Evolutionary conservation across 2,113 vertebrate genomes (phyloP).

Genomic region (Baryphthengus martii): DNA sequence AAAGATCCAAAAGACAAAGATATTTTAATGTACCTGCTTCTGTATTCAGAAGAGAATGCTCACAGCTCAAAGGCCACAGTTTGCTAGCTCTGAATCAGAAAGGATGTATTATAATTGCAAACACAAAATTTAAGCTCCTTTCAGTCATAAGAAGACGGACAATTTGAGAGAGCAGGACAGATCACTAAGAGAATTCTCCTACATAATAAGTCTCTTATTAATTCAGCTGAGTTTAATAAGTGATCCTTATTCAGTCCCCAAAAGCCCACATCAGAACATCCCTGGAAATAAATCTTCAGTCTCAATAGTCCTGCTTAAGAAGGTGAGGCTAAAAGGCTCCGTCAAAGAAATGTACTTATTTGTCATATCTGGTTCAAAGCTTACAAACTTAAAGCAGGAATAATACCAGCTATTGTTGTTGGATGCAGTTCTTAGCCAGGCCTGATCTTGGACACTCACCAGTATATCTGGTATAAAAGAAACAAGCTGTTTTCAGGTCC

Average conservation of each 20-base stretch:
- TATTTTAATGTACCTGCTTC: constrained; percentile 20
- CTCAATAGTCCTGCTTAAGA: neutral
- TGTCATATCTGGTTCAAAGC: neutral
- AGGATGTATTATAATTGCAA: constrained; percentile 50
- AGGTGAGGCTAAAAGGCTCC: constrained; percentile 2
- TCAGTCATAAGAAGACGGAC: constrained; percentile 40
- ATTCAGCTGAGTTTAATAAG: constrained; percentile 45
- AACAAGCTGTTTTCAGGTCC: neutral
- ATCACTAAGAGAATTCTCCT: constrained; percentile 31
- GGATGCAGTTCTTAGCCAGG: neutral
- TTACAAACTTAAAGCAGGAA: neutral
- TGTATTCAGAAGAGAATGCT: constrained; percentile 44
- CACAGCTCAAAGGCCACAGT: constrained; percentile 36
- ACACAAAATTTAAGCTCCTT: constrained; percentile 39
- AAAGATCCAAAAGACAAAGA: neutral
- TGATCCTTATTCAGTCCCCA: constrained; percentile 1
- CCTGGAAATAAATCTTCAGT: constrained; percentile 39
- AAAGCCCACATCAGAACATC: constrained; percentile 25
- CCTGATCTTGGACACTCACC: neutral
- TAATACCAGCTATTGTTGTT: neutral
- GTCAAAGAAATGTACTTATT: neutral
- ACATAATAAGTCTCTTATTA: constrained; percentile 39
- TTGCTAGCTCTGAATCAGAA: constrained; percentile 44
- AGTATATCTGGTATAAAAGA: neutral
- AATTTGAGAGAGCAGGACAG: constrained; percentile 14